Percentiles rank a stretch among this genome's conserved stretches.
Conservation (phyloP, 2,797 vertebrate genomes). For the Selene dorsalis region DNA sequence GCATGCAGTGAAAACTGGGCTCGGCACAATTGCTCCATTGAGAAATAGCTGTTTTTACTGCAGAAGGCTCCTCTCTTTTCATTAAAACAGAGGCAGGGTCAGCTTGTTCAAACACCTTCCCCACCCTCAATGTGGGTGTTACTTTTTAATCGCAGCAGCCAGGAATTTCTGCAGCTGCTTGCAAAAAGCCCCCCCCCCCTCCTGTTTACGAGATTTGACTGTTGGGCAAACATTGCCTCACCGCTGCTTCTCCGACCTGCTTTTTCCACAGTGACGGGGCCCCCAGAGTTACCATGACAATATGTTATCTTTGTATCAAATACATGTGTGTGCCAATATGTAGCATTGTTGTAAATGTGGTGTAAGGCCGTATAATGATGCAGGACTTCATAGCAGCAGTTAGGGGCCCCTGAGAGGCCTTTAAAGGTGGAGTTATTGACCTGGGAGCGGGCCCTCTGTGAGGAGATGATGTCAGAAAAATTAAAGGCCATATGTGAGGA, state of each 20-base stretch:
- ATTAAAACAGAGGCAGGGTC: slow-evolving; percentile 58
- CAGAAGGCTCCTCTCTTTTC: slow-evolving; percentile 65
- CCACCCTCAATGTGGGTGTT: slow-evolving; percentile 69
- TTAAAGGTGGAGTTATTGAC: slow-evolving; percentile 11
- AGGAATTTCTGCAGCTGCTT: slow-evolving; percentile 75
- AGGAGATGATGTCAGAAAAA: neutral
- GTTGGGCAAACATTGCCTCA: slow-evolving; percentile 63
- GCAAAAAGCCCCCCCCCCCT: slow-evolving; percentile 57
- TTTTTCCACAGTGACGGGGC: slow-evolving; percentile 52
- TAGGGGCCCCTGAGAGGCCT: slow-evolving; percentile 11
- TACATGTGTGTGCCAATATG: neutral
- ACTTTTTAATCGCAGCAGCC: slow-evolving; percentile 74
- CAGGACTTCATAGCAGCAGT: slow-evolving; percentile 32
- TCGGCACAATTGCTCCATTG: slow-evolving; percentile 59
- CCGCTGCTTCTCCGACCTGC: slow-evolving; percentile 13
- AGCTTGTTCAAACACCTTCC: slow-evolving; percentile 70
- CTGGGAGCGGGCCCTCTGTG: neutral
- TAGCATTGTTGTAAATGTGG: slow-evolving; percentile 1
- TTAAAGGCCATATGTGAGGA: neutral
- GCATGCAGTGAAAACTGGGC: slow-evolving; percentile 16
- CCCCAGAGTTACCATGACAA: neutral
- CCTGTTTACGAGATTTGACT: slow-evolving; percentile 62
- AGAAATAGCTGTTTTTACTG: slow-evolving; percentile 63
- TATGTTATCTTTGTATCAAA: slow-evolving; percentile 19
- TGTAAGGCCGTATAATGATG: slow-evolving; percentile 11